phyloP scores from a whole-genome alignment of 30 jellyfish, hydroid and myxozoan genomes.

The Sanderia malayensis region DNA sequence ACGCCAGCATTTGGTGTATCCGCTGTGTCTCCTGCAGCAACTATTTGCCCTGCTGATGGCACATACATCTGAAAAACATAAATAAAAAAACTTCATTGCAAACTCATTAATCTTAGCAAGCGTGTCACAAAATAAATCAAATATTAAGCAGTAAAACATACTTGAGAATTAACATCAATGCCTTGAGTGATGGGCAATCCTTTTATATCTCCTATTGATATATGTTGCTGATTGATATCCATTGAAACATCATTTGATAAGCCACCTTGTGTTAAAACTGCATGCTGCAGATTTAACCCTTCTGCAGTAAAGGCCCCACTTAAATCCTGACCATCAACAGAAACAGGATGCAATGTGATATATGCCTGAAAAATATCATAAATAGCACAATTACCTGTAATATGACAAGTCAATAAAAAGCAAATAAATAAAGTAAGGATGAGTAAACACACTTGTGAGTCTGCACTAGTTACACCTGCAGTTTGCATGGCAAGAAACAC shows the following conservation, averaged over 20 bases:
- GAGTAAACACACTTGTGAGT: constrained; percentile 83
- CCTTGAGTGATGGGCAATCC: constrained; percentile 50
- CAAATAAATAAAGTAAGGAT: too few species aligned
- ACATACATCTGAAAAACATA: constrained; percentile 41
- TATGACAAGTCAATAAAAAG: too few species aligned
- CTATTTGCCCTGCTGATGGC: constrained; percentile 51
- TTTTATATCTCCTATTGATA: constrained; percentile 50
- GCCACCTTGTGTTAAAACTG: constrained; percentile 62
- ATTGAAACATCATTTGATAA: constrained; percentile 58
- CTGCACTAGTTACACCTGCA: constrained; percentile 67
- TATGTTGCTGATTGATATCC: constrained; percentile 55
- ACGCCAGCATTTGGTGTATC: constrained; percentile 52
- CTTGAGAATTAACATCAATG: constrained; percentile 50
- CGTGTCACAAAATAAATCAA: too few species aligned
- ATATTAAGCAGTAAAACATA: too few species aligned
- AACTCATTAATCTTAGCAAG: too few species aligned
- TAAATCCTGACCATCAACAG: constrained; percentile 81
- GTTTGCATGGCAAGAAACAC: constrained; percentile 94
- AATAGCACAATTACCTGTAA: not conserved
- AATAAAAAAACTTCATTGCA: too few species aligned
- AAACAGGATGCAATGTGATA: constrained; percentile 89
- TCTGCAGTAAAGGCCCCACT: constrained; percentile 72
- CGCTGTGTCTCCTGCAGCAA: constrained; percentile 28
- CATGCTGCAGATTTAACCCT: constrained; percentile 82
- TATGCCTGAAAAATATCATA: constrained; percentile 49